These are phyloP conservation scores for Sarcophaga bullata DNA, from an alignment of 1,140 invertebrate genomes.

Conservation along the genomic window DNA sequence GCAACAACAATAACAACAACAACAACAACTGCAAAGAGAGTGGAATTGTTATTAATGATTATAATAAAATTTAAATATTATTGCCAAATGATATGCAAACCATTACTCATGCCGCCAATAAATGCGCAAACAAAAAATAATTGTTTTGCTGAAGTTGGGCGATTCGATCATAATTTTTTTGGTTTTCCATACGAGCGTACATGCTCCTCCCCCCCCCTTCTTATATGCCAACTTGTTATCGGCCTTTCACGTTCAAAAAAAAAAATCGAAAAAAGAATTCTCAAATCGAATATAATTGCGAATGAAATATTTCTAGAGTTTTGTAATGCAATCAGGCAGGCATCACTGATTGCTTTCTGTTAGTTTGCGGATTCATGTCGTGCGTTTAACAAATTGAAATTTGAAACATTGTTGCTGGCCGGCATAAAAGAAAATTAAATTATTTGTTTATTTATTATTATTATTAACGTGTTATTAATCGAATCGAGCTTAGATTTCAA, in stretches of 20 bases:
- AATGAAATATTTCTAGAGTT: not conserved
- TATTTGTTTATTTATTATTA: not conserved
- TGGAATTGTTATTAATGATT: constrained; percentile 36
- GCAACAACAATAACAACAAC: not conserved
- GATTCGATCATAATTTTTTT: not conserved
- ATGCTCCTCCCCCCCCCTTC: too few species aligned
- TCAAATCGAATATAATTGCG: too few species aligned
- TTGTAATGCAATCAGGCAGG: not conserved
- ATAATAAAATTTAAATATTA: constrained; percentile 41
- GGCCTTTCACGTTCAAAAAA: too few species aligned
- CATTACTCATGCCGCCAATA: constrained; percentile 31
- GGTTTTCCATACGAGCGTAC: not conserved
- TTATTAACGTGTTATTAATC: too few species aligned
- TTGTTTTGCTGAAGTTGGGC: constrained; percentile 14
- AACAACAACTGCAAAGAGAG: not conserved
- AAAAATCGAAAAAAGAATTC: too few species aligned
- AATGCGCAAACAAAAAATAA: not conserved
- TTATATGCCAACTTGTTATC: too few species aligned
- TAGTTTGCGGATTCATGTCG: not conserved
- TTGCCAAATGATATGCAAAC: constrained; percentile 38
- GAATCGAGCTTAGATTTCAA: too few species aligned
- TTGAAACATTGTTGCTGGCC: not conserved
- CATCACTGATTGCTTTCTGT: not conserved
- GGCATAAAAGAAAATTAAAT: not conserved
- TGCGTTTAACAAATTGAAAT: not conserved